A percentile compares a stretch with the other conserved stretches of the same genome.
These are phyloP conservation scores for Paraplagusia blochii DNA, from an alignment of 2,113 vertebrate species.

Conservation along the genomic window DNA sequence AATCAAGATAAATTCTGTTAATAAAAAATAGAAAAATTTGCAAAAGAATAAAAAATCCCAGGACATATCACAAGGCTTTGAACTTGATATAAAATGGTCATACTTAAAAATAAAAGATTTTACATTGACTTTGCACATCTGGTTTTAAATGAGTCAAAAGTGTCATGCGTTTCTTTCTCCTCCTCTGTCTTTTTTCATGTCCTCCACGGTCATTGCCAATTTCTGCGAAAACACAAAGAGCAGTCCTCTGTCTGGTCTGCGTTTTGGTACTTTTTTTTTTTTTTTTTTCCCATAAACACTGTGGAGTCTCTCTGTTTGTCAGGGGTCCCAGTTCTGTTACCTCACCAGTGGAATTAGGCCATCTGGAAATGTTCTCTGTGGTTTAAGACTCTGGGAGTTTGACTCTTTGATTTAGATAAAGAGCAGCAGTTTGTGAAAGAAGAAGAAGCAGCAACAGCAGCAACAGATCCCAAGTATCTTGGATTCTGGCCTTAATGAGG, in stretches of 20 bases:
- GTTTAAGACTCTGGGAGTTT: conserved; percentile 63
- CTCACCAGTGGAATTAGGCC: conserved; percentile 66
- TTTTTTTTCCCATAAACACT: conserved; percentile 49
- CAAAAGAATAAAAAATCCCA: too few relatives aligned
- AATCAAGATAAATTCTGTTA: too few relatives aligned
- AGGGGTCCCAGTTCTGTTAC: conserved; percentile 65
- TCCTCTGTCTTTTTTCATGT: not conserved
- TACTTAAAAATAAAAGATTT: not conserved
- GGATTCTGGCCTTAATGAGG: conserved; percentile 43
- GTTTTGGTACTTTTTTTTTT: conserved; percentile 39
- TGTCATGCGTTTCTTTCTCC: conserved; percentile 1
- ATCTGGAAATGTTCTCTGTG: conserved; percentile 75
- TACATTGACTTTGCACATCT: conserved; percentile 1
- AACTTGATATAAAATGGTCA: not conserved
- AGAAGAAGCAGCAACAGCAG: conserved; percentile 16
- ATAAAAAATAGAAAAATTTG: too few relatives aligned
- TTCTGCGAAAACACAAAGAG: conserved; percentile 30
- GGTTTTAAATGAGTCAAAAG: not conserved
- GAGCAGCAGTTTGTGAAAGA: conserved; percentile 55
- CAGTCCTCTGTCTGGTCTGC: conserved; percentile 48
- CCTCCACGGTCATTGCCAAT: conserved; percentile 1
- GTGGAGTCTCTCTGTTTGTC: conserved; percentile 55
- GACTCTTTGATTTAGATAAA: conserved; percentile 68
- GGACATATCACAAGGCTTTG: not conserved
- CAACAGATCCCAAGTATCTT: conserved; percentile 11